These are phyloP conservation scores for Teleopsis dalmanni DNA, from an alignment of 1,140 invertebrate genomes.

Conservation along the genomic window DNA sequence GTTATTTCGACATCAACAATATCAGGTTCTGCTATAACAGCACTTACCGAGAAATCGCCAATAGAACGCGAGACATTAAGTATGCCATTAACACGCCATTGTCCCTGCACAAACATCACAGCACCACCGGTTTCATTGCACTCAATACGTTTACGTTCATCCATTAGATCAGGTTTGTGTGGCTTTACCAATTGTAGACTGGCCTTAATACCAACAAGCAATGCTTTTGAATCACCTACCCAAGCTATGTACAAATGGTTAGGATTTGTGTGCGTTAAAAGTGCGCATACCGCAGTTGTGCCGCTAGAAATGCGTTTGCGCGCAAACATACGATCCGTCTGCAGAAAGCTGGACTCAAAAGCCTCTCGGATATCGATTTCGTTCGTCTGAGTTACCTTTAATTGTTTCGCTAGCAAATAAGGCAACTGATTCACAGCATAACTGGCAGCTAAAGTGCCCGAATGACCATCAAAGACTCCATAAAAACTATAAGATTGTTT, in stretches of 20 bases:
- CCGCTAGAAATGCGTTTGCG: conserved; percentile 64
- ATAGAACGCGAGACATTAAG: conserved; percentile 40
- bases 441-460: conserved; percentile 79
- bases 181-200: conserved; percentile 62
- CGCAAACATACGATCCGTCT: conserved; percentile 74
- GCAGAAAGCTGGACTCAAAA: conserved; percentile 52
- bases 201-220: conserved; percentile 59
- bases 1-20: conserved; percentile 58
- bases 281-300: conserved; percentile 76
- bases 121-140: conserved; percentile 21
- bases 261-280: conserved; percentile 33
- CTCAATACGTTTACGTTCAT: conserved; percentile 32
- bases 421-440: conserved; percentile 85
- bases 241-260: conserved; percentile 70
- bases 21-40: conserved; percentile 82
- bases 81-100: conserved; percentile 41
- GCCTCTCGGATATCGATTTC: conserved; percentile 53
- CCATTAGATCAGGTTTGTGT: conserved; percentile 63
- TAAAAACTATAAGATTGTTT: conserved; percentile 56
- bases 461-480: conserved; percentile 93
- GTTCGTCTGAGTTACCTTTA: conserved; percentile 43
- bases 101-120: conserved; percentile 33
- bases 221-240: conserved; percentile 88
- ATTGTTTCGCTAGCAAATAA: conserved; percentile 70
- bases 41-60: conserved; percentile 34